Base-by-base conservation (phyloP, 2,113 vertebrate genomes). In the Corydoras sp. region DNA sequence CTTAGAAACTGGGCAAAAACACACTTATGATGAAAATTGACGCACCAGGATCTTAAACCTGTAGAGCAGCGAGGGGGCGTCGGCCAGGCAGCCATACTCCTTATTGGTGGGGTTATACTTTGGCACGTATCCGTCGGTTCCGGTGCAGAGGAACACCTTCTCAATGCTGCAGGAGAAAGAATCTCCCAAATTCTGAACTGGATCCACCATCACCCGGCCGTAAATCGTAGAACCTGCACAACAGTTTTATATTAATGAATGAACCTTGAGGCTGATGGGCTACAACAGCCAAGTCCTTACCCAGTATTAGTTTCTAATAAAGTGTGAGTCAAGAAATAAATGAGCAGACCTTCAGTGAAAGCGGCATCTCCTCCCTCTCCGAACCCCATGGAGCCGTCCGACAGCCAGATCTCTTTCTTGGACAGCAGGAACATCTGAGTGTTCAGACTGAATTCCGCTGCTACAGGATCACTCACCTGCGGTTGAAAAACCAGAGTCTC, bases 311-410 rank as follows among this genome's bases (percentile, higher is more conserved):
- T 43, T 43, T 43, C 35, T 24, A 43, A 43, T 43, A 43, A 43
- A 43, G 4, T 3, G 59, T 74, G 76, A 72, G 29, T 54, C 69
- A 8, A 43, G 9, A 53, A 53, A 14, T 73, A 76, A 4, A 43
- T 2, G 18, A 24, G 18, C 18, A 60, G 85, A 92, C 91, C 92
- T 73, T 93, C 90, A 65, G 86, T 83, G 77, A 93, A 94, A 24
- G 90, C 87, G 56, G 87, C 75, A 70, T 93, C 90, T 0, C 88
- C 81, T 50, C 86, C 91, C 76, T 91, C 91, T 60, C 89, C 92
- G 67, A 94, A 95, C 72, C 89, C 90, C 88, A 92, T 82, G 68
- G 90, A 93, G 49, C 90, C 90, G 7, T 92, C 90, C n/a, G 91
- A 93, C 59, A 93, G 64, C 88, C 90, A 95, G 29, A 93, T 63